Percentiles rank a stretch among this genome's conserved stretches.
Conservation (phyloP, 2,888 invertebrate genomes). For the Rhagonycha lutea region DNA sequence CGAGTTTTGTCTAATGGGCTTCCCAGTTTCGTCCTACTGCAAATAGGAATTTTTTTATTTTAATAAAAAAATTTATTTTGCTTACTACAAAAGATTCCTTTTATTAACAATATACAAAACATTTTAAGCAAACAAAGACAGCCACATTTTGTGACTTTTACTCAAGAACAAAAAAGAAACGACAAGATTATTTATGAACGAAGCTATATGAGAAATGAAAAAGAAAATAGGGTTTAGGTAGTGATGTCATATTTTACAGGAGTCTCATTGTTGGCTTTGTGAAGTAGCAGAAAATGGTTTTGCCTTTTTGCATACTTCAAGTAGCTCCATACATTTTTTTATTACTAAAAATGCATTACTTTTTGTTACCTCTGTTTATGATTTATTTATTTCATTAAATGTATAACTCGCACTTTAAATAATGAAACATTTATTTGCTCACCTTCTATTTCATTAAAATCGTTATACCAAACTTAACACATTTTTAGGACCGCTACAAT, state of each 20-base stretch:
- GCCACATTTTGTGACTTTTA: slow-evolving; percentile 2
- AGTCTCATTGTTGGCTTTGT: slow-evolving; percentile 41
- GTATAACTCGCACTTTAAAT: background rate
- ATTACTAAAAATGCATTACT: background rate
- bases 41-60: slow-evolving; percentile 8
- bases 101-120: slow-evolving; percentile 15
- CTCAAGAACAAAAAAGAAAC: slow-evolving; percentile 14
- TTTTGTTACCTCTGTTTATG: background rate
- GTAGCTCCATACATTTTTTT: background rate
- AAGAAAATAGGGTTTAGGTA: slow-evolving; percentile 50
- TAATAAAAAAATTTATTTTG: slow-evolving; percentile 20
- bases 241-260: slow-evolving; percentile 47
- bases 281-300: background rate
- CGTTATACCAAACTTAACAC: background rate
- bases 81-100: slow-evolving; percentile 13
- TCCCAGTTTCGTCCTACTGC: background rate
- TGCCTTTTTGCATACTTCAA: background rate
- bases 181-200: slow-evolving; percentile 41
- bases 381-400: background rate
- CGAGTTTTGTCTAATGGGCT: background rate
- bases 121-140: slow-evolving; percentile 13
- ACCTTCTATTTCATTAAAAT: background rate
- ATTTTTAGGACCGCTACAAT: background rate
- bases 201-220: slow-evolving; percentile 49
- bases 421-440: background rate